A percentile compares a stretch with the other conserved stretches of the same genome.
Evolutionary conservation across 53 echinoderm and acorn worm genomes (phyloP).

Genomic region (Antedon mediterranea): DNA sequence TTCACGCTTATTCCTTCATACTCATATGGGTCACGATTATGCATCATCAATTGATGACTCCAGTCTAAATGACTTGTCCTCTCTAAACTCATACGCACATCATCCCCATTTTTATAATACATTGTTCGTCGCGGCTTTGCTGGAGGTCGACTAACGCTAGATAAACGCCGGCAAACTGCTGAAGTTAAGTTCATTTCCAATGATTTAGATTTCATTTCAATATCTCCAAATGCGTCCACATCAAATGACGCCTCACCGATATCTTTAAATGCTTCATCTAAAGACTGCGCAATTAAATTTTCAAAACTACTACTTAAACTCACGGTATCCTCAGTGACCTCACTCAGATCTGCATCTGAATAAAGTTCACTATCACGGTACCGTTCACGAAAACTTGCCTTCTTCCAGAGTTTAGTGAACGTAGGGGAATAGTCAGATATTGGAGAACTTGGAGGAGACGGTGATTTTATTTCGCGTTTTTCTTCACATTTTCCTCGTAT

Average conservation of each 20-base stretch:
- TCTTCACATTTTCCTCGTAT: slow-evolving; percentile 10
- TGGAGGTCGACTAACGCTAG: slow-evolving; percentile 18
- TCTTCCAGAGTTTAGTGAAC: slow-evolving; percentile 1
- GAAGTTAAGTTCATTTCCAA: neutral
- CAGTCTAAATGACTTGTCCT: slow-evolving; percentile 34
- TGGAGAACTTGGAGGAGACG: slow-evolving; percentile 8
- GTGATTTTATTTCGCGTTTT: slow-evolving; percentile 3
- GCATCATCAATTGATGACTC: neutral
- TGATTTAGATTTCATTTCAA: neutral
- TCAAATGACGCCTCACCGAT: neutral
- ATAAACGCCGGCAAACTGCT: neutral
- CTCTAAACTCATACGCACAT: slow-evolving; percentile 69
- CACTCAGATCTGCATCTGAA: neutral
- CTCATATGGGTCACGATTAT: neutral
- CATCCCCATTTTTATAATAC: slow-evolving; percentile 85
- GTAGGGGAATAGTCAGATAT: neutral
- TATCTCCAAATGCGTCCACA: neutral
- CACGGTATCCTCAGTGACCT: neutral
- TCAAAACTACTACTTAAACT: neutral
- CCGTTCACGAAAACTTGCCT: neutral
- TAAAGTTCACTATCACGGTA: neutral
- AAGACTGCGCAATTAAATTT: neutral
- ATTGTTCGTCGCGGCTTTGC: slow-evolving; percentile 87
- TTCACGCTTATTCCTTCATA: neutral
- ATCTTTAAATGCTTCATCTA: neutral